Base-by-base conservation (phyloP, 2,888 invertebrate genomes). In the Melanophora roralis region DNA sequence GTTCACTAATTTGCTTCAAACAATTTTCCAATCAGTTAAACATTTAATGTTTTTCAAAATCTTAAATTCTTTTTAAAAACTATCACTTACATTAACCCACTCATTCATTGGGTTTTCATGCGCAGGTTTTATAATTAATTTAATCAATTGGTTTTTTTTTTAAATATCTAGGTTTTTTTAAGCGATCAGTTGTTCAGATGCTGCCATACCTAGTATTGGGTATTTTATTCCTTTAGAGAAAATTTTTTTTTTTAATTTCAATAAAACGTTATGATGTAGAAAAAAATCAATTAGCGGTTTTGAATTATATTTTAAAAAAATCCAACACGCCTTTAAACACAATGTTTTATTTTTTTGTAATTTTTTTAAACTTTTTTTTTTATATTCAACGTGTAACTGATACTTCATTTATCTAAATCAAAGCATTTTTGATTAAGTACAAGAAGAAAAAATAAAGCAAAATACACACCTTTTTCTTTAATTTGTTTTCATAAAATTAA, bases 201-300 rank as follows among this genome's bases (percentile, higher is more conserved):
- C 55, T 38, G 27, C 6, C 27, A 8, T 19, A 55, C 12, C 19
- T 2, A 34, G 12, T n/a, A 34, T 53, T 3, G 9, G 9, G 1
- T 49, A 38, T 57, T 40, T 49, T 49, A 16, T 23, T 49, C 12
- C 21, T 23, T 45, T 45, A 9, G 16, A 45, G 19, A 27, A 11
- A 4, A 62, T 62, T 45, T 72, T 47, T 23, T 57, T 49, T 57
- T 76, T 69, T 40, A 49, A 57, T 57, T 69, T 64, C 40, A 40
- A 49, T 60, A 65, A 80, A 76, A 72, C 43, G 68, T 64, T 80
- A 72, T 72, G 62, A 67, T 64, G 79, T 67, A 69, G 79, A 75
- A 80, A 53, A 75, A 80, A 80, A 76, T 64, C 76, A 80, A 80
- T 80, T 80, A 80, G 80, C 76, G 80, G 80, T 80, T 76, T 80